Base-by-base conservation (phyloP, 1,140 invertebrate species). In the Delia radicum region DNA sequence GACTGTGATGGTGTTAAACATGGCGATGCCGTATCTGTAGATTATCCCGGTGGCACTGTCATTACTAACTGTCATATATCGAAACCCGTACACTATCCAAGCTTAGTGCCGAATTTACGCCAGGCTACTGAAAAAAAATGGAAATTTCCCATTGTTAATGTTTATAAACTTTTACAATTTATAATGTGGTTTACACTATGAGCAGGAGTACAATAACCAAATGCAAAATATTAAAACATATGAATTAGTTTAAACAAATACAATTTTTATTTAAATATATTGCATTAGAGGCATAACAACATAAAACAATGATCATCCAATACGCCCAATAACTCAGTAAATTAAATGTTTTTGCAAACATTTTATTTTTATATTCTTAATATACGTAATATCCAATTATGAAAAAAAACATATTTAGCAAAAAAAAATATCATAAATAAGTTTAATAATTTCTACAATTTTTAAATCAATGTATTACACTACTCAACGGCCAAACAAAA, bases 151-250 rank as follows among this genome's bases (percentile, higher is more conserved):
- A 76, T 87, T 69, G 86, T 90, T 3, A 87, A 90, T 78, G 78
- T 89, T n/a, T 89, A 89, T 78, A 89, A 88, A 79, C 79, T 90
- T 29, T 76, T 88, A 27, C 84, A 86, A 28, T 89, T 88, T 81
- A 78, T 90, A 21, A 88, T 89, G 77, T 90, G 89, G 89, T 87
- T 89, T 74, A 90, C 89, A 33, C 80, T 90, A 76, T 90, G 88
- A 85, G 15, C 8, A 12, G 18, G 1, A 8, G 65, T n/a, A n/a
- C n/a, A n/a, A n/a, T n/a, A n/a, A n/a, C n/a, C n/a, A n/a, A n/a
- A 21, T 31, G 28, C 7, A 31, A 29, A 31, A 7, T 1, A 12
- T n/a, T 7, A 18, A 31, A 67, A 29, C 63, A 5, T 21, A 8
- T 7, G 48, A 55, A 37, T 37, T n/a, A n/a, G 37, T 15, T 21